Base-by-base conservation (phyloP, 1,140 invertebrate genomes). In the Ostrea edulis region DNA sequence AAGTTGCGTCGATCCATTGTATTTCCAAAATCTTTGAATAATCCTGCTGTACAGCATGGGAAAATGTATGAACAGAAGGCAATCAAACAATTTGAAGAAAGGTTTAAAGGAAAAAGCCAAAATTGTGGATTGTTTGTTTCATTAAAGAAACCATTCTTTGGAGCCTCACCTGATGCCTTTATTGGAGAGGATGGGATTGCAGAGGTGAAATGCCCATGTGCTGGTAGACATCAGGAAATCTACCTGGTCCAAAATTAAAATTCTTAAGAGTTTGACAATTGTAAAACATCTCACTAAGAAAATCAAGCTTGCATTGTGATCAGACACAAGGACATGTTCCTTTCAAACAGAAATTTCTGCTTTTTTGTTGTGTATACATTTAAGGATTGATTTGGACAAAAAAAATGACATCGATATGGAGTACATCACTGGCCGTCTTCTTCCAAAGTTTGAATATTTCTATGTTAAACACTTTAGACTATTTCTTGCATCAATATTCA, bases 251-350 rank as follows among this genome's bases (percentile, higher is more conserved):
- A 20, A 22, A 68, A 68, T 20, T 68, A 0, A 8, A 17, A 8
- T 20, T 22, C 8, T 22, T 22, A 20, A n/a, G 8, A 22, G 8
- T 17, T n/a, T 8, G 14, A n/a, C 14, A 20, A 8, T 3, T 8
- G n/a, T 25, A n/a, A 14, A 20, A 17, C 8, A n/a, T 65, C 20
- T 20, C 17, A n/a, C 22, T 65, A 20, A 65, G n/a, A 65, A 65
- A 2, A 65, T n/a, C 54, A 8, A 54, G 51, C 17, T 71, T 84
- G n/a, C 77, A 84, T 58, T 87, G n/a, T 71, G 55, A 85, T 35
- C 88, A 89, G 55, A 52, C 85, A 81, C 83, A 87, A 86, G 88
- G 88, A 29, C 88, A 8, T 86, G 2, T 87, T 84, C 58, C 8
- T 87, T n/a, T 77, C 82, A 22, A 35, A 87, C 3, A 84, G 65